Base-by-base conservation (phyloP, 2,797 vertebrate species). In the Threskiornis aethiopicus region DNA sequence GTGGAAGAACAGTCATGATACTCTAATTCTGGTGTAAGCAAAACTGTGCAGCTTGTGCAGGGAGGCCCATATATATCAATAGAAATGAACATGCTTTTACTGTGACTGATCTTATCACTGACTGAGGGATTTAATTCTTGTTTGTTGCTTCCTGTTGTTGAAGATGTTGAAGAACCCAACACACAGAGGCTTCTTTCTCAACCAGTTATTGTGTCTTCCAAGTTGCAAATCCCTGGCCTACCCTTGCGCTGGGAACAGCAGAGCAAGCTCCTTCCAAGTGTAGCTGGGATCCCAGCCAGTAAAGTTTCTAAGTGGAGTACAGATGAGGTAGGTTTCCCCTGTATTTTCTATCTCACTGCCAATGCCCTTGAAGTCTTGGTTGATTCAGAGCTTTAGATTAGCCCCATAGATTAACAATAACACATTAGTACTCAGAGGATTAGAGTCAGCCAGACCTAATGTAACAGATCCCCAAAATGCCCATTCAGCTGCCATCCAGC, bases 291-390 rank as follows among this genome's bases (percentile, higher is more conserved):
- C 94, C 99, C 98, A 69, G 98, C 99, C 83, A 99, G 98, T 92
- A 98, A 97, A 96, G 99, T 99, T 92, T 98, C 98, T n/a, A 98
- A 98, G 42, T 99, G 99, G 98, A 99, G 98, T 67, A 98, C 98
- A 18, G 98, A 99, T 67, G 98, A 99, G 98, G 98, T 99, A 82
- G 20, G 62, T 92, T 89, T 66, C 19, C 24, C 24, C 13, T 47
- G 16, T 73, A n/a, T 29, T 52, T 82, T 90, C 11, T 76, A 0
- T 65, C 21, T 83, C 33, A 13, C 19, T 84, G 19, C 33, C 16
- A 13, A 19, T 47, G 18, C 51, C 11, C 16, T 70, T 51, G 29
- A 79, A 75, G 39, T 64, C 47, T 29, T 58, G 17, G 26, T 28
- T 83, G 41, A 83, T 89, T 75, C 26, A 78, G 81, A 89, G 9